Conservation (phyloP, 2,888 invertebrate genomes). For the Drosophila sordidapex region DNA sequence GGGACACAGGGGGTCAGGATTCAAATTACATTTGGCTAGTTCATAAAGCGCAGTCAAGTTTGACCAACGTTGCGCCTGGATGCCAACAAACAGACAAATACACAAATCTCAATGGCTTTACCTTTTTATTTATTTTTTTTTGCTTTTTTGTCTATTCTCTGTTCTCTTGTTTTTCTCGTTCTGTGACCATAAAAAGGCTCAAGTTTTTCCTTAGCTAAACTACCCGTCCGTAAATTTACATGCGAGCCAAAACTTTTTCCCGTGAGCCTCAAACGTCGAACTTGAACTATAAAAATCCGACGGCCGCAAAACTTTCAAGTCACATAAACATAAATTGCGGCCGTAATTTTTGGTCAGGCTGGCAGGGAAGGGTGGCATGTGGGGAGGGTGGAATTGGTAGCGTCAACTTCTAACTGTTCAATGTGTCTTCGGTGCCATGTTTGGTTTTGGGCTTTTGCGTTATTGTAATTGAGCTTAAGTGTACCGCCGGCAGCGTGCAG, state of each 20-base stretch:
- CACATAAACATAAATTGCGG: conserved; percentile 81
- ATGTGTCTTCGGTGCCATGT: conserved; percentile 28
- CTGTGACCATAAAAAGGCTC: conserved; percentile 58
- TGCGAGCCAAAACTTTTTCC: conserved; percentile 46
- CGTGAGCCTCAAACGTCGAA: conserved; percentile 58
- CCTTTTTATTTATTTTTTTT: conserved; percentile 22
- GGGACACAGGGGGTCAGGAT: conserved; percentile 11
- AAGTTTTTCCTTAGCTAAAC: conserved; percentile 47
- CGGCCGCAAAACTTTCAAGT: conserved; percentile 66
- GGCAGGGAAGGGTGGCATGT: neutral
- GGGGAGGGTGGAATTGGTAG: neutral
- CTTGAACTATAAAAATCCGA: conserved; percentile 74
- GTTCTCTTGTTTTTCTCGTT: conserved; percentile 20
- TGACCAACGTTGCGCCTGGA: conserved; percentile 59
- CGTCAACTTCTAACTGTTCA: conserved; percentile 31
- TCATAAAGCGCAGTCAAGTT: conserved; percentile 65
- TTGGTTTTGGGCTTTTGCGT: conserved; percentile 35
- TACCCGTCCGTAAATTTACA: conserved; percentile 70
- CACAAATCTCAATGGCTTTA: conserved; percentile 53
- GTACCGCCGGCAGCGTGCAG: conserved; percentile 14
- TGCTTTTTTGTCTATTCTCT: neutral
- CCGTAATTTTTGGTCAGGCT: conserved; percentile 73
- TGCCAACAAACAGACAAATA: conserved; percentile 27
- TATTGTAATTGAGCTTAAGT: conserved; percentile 63
- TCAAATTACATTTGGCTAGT: conserved; percentile 62